Percentiles rank a stretch among this genome's conserved stretches.
Conservation (phyloP, 2,888 invertebrate genomes). For the Pristionchus exspectatus region DNA sequence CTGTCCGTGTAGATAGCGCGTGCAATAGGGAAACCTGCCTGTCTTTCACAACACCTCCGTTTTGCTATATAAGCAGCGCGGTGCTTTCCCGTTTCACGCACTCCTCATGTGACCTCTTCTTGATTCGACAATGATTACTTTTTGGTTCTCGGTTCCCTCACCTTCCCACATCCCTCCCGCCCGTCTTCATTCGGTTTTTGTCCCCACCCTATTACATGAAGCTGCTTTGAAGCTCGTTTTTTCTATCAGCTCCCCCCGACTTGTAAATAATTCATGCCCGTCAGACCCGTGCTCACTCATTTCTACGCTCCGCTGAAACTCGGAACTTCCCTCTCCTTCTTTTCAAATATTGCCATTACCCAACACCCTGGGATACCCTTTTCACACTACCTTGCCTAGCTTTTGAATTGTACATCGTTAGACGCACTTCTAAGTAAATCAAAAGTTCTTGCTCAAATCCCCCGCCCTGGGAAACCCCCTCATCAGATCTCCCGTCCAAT, state of each 20-base stretch:
- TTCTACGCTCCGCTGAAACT: not conserved
- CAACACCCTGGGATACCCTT: not conserved
- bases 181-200: no score
- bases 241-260: no score
- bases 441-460: not conserved
- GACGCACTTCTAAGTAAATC: not conserved
- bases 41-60: not conserved
- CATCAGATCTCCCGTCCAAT: not conserved
- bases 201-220: no score
- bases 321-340: not conserved
- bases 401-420: not conserved
- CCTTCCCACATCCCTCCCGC: no score
- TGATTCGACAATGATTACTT: no score
- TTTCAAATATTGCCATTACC: not conserved
- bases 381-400: not conserved
- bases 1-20: no score
- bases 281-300: no score
- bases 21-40: no score
- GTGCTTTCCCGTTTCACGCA: not conserved
- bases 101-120: not conserved
- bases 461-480: not conserved
- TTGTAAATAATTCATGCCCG: no score
- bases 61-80: constrained; percentile 4
- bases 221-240: no score
- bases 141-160: no score